These are phyloP conservation scores for Cheilosia pagana DNA, from an alignment of 2,888 invertebrate species.

Conservation along the genomic window DNA sequence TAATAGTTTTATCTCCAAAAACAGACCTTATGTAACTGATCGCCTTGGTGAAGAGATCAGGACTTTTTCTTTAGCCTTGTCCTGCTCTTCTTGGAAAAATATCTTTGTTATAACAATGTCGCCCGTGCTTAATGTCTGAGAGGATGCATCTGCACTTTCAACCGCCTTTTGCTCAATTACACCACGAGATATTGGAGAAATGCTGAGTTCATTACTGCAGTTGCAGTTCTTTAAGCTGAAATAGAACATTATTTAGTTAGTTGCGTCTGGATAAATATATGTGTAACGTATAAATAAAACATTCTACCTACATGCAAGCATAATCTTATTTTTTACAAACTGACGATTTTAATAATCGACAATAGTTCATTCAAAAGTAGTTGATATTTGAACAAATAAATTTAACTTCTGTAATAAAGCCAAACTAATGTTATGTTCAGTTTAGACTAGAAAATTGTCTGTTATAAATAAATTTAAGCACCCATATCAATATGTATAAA, in stretches of 20 bases:
- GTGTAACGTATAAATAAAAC: too few relatives aligned
- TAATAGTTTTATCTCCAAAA: neutral
- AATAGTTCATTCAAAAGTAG: too few relatives aligned
- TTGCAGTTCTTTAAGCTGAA: conserved; percentile 81
- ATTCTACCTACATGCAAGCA: too few relatives aligned
- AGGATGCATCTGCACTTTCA: conserved; percentile 86
- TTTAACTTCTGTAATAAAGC: too few relatives aligned
- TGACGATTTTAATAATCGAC: too few relatives aligned
- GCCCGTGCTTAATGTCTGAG: conserved; percentile 94
- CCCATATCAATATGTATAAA: too few relatives aligned
- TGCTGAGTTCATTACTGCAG: conserved; percentile 80
- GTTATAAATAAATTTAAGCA: too few relatives aligned
- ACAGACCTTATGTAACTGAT: conserved; percentile 44
- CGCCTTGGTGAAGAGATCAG: conserved; percentile 85
- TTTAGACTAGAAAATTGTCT: too few relatives aligned
- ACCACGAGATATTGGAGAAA: conserved; percentile 76
- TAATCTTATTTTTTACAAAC: too few relatives aligned
- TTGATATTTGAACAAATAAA: too few relatives aligned
- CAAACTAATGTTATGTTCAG: too few relatives aligned
- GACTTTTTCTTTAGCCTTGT: conserved; percentile 84
- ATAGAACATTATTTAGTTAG: conserved; percentile 2
- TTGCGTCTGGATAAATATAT: too few relatives aligned
- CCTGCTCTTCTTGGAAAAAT: conserved; percentile 86
- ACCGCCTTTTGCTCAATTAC: conserved; percentile 78
- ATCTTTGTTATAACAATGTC: conserved; percentile 96